A percentile compares a stretch with the other conserved stretches of the same genome.
These are phyloP conservation scores for Peromyscus maniculatus DNA, from an alignment of 2,113 vertebrate species.

Conservation along the genomic window DNA sequence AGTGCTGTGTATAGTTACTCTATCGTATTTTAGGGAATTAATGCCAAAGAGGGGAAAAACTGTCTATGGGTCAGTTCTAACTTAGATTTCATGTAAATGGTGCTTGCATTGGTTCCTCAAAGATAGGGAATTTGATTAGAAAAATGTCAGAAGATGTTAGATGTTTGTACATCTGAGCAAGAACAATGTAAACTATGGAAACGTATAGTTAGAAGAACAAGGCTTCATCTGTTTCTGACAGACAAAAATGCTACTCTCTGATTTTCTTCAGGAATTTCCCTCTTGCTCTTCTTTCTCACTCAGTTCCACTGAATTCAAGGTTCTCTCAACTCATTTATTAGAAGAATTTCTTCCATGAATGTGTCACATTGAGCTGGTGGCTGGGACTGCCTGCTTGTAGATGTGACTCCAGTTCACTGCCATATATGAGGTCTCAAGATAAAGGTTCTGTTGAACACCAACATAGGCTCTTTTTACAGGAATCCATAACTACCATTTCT, in stretches of 20 bases:
- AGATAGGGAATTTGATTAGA: neutral
- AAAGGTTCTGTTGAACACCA: neutral
- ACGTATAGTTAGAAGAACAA: neutral
- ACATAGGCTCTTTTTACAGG: neutral
- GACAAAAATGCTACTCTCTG: neutral
- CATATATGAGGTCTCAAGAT: neutral
- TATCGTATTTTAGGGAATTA: neutral
- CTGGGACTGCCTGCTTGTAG: neutral
- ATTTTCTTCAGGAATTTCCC: neutral
- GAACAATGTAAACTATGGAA: neutral
- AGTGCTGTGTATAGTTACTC: neutral
- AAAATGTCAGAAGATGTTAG: neutral
- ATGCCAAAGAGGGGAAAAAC: neutral
- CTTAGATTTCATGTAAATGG: neutral
- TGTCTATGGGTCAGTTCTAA: neutral
- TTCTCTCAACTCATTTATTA: neutral
- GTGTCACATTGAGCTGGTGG: neutral
- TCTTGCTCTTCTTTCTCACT: neutral
- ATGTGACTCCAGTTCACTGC: neutral
- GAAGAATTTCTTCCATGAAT: neutral
- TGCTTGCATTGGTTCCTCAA: neutral
- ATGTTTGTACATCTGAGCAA: neutral
- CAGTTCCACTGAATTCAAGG: neutral
- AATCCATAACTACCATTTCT: constrained; percentile 28
- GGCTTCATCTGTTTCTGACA: neutral